phyloP scores from a whole-genome alignment of 2,888 invertebrate species.

The Limnephilus auricula region DNA sequence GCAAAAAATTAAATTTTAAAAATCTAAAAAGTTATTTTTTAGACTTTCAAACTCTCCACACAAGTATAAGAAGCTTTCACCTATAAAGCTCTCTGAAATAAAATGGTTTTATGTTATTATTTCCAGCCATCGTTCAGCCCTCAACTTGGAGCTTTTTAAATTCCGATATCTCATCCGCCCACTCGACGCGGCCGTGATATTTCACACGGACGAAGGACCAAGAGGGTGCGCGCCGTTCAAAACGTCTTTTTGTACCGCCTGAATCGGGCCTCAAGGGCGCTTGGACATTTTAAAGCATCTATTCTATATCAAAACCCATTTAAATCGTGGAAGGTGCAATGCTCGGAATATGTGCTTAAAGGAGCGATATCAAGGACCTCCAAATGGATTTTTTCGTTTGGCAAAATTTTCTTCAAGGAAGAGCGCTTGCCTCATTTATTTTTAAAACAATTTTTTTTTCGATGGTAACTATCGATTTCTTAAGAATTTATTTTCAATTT shows the following conservation, averaged over 20 bases:
- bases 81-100: background rate
- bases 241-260: constrained; percentile 19
- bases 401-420: background rate
- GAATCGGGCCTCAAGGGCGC: constrained; percentile 15
- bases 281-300: constrained; percentile 32
- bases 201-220: constrained; percentile 48
- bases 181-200: constrained; percentile 51
- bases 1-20: too few relatives aligned
- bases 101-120: background rate
- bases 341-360: constrained; percentile 20
- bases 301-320: constrained; percentile 33
- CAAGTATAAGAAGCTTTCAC: background rate
- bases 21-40: too few relatives aligned
- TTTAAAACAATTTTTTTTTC: background rate
- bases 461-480: background rate
- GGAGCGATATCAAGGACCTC: background rate
- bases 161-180: constrained; percentile 50
- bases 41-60: background rate
- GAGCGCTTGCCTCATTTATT: background rate
- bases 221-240: constrained; percentile 4
- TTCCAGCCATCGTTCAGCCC: constrained; percentile 4
- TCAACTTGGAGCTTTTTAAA: background rate
- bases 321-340: constrained; percentile 33
- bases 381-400: background rate
- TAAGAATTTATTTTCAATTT: background rate